These are phyloP conservation scores for Orientallactaga bullata DNA, from an alignment of 2,113 vertebrate species.

Conservation along the genomic window DNA sequence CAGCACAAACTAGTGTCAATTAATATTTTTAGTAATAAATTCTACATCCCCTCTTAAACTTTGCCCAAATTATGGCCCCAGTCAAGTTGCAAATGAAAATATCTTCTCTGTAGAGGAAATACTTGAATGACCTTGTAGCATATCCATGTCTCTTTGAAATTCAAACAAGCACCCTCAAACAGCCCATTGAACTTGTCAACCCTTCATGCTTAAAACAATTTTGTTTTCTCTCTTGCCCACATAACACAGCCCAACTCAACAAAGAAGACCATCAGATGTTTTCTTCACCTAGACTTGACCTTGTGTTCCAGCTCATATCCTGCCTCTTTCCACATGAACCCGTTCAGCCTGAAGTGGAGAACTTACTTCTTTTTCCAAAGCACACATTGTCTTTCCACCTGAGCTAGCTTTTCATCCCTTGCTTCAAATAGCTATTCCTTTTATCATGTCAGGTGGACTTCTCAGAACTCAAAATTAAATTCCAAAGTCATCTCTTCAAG, in stretches of 20 bases:
- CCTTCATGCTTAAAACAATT: neutral
- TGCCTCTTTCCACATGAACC: neutral
- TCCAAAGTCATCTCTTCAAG: neutral
- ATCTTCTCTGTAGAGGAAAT: neutral
- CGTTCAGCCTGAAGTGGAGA: neutral
- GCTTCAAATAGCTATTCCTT: neutral
- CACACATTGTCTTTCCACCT: rapidly evolving
- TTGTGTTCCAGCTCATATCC: neutral
- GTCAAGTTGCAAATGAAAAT: neutral
- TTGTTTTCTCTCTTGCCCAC: neutral
- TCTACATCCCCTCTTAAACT: neutral
- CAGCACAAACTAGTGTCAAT: neutral
- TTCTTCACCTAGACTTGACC: neutral
- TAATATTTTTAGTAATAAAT: neutral
- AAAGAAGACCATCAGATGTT: no score
- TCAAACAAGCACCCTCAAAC: neutral
- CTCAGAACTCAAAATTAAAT: neutral
- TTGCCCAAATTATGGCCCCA: neutral
- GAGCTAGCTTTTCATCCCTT: neutral
- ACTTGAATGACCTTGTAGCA: neutral
- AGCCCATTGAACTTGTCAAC: neutral
- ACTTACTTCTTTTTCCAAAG: no score
- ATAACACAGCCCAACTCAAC: neutral
- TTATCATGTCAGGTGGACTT: neutral
- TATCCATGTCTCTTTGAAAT: neutral